A percentile compares a stretch with the other conserved stretches of the same genome.
Conservation (phyloP, 2,113 vertebrate genomes). For the Mandrillus leucophaeus region DNA sequence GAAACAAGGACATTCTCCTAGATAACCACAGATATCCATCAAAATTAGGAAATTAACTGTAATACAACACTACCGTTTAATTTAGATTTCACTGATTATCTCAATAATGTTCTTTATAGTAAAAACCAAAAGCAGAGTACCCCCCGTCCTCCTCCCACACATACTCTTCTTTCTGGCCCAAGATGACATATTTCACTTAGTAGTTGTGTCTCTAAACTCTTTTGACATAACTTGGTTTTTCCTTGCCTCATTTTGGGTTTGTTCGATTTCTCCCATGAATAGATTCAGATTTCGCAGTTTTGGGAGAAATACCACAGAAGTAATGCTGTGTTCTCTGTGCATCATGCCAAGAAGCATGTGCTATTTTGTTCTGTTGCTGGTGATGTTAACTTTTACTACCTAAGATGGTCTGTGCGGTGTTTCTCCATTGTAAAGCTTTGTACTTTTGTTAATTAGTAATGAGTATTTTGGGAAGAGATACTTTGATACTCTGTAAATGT, state of each 20-base stretch:
- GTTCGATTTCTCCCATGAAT: not conserved
- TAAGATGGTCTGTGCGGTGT: not conserved
- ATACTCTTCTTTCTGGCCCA: not conserved
- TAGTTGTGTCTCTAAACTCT: not conserved
- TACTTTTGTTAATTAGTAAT: slow-evolving; percentile 21
- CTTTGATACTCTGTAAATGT: not conserved
- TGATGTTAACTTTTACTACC: not conserved
- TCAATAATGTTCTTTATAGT: not conserved
- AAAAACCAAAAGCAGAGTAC: not conserved
- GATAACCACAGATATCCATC: not conserved
- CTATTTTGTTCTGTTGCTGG: slow-evolving; percentile 8
- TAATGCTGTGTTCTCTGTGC: not conserved
- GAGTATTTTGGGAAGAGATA: slow-evolving; percentile 8
- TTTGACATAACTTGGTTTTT: not conserved
- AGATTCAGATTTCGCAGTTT: slow-evolving; percentile 35
- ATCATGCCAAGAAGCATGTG: not conserved
- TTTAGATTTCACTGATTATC: slow-evolving; percentile 23
- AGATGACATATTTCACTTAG: not conserved
- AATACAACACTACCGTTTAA: not conserved
- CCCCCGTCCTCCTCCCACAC: too few species aligned
- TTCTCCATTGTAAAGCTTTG: not conserved
- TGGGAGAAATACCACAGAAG: not conserved
- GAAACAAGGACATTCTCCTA: slow-evolving; percentile 17
- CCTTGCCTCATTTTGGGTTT: not conserved
- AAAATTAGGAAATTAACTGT: not conserved